These are phyloP conservation scores for Cheilosia impressa DNA, from an alignment of 2,888 invertebrate species.

Conservation along the genomic window DNA sequence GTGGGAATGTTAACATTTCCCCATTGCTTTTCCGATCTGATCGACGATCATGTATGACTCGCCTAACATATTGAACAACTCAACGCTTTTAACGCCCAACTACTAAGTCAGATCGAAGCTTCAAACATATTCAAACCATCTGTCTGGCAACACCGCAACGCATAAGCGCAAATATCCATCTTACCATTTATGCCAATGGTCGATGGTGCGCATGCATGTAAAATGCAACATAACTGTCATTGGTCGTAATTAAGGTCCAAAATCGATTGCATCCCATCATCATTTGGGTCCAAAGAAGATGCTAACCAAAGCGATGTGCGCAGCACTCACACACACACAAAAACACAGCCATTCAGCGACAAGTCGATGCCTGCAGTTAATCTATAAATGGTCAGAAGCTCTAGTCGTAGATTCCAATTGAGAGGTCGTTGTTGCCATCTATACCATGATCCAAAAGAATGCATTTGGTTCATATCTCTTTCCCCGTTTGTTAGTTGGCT, in stretches of 20 bases:
- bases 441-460: conserved; percentile 58
- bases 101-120: background rate
- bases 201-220: conserved; percentile 67
- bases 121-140: too few species aligned
- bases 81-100: background rate
- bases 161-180: conserved; percentile 46
- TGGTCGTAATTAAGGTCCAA: conserved; percentile 74
- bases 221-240: conserved; percentile 74
- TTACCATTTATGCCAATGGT: conserved; percentile 59
- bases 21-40: too few species aligned
- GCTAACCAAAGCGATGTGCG: conserved; percentile 32
- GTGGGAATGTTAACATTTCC: too few species aligned
- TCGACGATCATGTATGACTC: background rate
- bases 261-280: conserved; percentile 75
- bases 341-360: background rate
- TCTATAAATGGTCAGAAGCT: conserved; percentile 74
- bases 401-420: conserved; percentile 74
- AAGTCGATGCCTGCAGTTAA: conserved; percentile 29
- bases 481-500: background rate
- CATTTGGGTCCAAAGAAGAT: conserved; percentile 60
- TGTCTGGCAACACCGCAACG: conserved; percentile 57
- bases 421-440: conserved; percentile 63
- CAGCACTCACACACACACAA: conserved; percentile 35
- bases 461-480: conserved; percentile 63
- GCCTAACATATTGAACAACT: too few species aligned